Evolutionary conservation across 2,888 invertebrate genomes (phyloP).

Genomic region (Digitonthophagus gazella): DNA sequence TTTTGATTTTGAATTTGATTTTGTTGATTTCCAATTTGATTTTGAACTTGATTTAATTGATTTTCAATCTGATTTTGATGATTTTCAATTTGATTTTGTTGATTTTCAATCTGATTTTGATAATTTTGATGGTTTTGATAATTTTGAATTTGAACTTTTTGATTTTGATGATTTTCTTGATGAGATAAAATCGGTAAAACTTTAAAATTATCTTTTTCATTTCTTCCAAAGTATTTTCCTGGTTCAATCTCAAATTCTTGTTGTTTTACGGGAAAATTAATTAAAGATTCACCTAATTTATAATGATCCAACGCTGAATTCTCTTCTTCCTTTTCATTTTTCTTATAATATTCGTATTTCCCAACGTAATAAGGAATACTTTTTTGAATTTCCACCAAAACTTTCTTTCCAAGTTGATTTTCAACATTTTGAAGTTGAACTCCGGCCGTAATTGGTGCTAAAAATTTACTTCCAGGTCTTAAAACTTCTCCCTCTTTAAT

Average conservation of each 20-base stretch:
- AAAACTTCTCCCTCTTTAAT: constrained; percentile 40
- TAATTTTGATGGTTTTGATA: neutral
- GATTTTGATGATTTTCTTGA: neutral
- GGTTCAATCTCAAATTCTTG: neutral
- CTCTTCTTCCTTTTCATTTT: constrained; percentile 10
- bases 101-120: too few species aligned
- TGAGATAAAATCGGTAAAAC: constrained; percentile 47
- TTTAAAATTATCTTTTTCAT: constrained; percentile 25
- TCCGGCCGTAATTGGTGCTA: constrained; percentile 62
- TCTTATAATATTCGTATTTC: constrained; percentile 47
- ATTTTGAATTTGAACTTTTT: neutral
- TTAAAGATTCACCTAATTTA: constrained; percentile 20
- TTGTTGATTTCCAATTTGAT: neutral
- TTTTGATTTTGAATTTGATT: neutral
- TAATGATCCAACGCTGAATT: constrained; percentile 11
- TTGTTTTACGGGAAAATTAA: constrained; percentile 17
- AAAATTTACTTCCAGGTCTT: constrained; percentile 58
- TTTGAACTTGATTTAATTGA: neutral
- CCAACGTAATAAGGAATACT: constrained; percentile 59
- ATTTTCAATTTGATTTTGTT: too few species aligned
- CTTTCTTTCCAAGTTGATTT: constrained; percentile 43
- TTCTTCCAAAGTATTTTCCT: neutral
- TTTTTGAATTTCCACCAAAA: constrained; percentile 63
- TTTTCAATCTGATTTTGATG: neutral
- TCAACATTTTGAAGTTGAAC: constrained; percentile 54